Evolutionary conservation across 2,113 vertebrate genomes (phyloP).

Genomic region (Bothrops jararaca): DNA sequence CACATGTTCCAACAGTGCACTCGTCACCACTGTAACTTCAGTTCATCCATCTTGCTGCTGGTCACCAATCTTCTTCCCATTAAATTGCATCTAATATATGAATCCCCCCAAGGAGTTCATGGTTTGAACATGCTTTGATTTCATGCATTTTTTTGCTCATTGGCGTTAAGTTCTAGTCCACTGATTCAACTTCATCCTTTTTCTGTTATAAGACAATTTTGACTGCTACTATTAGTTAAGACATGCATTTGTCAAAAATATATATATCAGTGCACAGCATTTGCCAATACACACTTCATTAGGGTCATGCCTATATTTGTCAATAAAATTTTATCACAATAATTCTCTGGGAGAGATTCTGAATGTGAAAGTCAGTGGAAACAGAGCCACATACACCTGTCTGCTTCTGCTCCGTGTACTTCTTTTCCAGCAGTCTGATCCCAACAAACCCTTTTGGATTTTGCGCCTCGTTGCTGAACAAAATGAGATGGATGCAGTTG

Average conservation of each 20-base stretch:
- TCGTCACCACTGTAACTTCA: neutral
- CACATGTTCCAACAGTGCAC: neutral
- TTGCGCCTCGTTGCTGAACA: slow-evolving; percentile 79
- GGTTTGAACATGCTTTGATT: neutral
- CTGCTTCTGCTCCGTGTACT: neutral
- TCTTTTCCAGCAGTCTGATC: slow-evolving; percentile 63
- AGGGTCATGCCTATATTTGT: neutral
- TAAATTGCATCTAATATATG: neutral
- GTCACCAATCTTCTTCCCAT: no score
- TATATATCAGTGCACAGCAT: neutral
- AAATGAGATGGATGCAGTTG: slow-evolving; percentile 65
- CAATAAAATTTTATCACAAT: neutral
- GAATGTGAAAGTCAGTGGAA: neutral
- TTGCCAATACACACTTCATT: neutral
- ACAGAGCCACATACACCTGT: neutral
- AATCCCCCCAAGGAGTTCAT: neutral
- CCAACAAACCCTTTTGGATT: slow-evolving; percentile 75
- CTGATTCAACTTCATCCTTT: neutral
- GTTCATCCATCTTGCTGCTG: neutral
- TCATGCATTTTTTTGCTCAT: neutral
- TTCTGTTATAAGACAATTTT: neutral
- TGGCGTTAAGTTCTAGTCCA: neutral
- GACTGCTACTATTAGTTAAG: neutral
- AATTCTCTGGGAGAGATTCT: neutral
- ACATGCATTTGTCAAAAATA: neutral